phyloP scores from a whole-genome alignment of 2,888 invertebrate genomes.

The Tachina grossa region DNA sequence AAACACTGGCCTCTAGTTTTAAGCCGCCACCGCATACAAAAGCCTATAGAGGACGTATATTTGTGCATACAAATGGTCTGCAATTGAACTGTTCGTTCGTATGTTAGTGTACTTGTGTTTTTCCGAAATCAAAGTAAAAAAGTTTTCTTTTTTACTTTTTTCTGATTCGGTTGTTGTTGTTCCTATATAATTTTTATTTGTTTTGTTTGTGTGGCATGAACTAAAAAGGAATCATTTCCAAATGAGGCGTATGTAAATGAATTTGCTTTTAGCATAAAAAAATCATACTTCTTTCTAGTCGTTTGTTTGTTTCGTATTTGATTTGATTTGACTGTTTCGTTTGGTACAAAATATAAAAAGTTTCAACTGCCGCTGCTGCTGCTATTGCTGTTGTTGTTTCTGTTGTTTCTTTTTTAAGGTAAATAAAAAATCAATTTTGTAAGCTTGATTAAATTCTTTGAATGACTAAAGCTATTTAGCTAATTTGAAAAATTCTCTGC shows the following conservation, averaged over 20 bases:
- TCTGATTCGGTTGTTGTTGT: conserved; percentile 16
- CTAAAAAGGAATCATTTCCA: conserved; percentile 67
- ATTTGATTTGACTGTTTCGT: conserved; percentile 61
- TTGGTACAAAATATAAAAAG: conserved; percentile 42
- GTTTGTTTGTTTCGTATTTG: conserved; percentile 59
- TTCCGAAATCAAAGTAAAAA: conserved; percentile 68
- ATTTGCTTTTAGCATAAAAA: conserved; percentile 69
- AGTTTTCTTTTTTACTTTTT: conserved; percentile 61
- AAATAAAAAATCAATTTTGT: conserved; percentile 71
- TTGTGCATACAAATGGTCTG: conserved; percentile 41
- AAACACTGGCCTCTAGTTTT: conserved; percentile 61
- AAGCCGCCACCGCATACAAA: conserved; percentile 63
- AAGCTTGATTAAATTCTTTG: conserved; percentile 72
- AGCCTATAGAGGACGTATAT: conserved; percentile 59
- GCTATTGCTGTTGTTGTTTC: conserved; percentile 19
- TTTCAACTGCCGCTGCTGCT: conserved; percentile 32
- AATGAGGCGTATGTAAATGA: conserved; percentile 71
- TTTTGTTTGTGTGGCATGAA: conserved; percentile 54
- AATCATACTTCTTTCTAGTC: conserved; percentile 31
- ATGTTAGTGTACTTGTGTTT: conserved; percentile 30
- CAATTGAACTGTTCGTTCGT: conserved; percentile 52
- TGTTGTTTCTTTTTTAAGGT: conserved; percentile 60
- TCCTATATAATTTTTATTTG: conserved; percentile 16
- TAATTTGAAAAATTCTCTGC: conserved; percentile 68
- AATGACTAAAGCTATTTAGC: conserved; percentile 70